Base-by-base conservation (phyloP, 2,113 vertebrate species). In the Tyrannus savana region DNA sequence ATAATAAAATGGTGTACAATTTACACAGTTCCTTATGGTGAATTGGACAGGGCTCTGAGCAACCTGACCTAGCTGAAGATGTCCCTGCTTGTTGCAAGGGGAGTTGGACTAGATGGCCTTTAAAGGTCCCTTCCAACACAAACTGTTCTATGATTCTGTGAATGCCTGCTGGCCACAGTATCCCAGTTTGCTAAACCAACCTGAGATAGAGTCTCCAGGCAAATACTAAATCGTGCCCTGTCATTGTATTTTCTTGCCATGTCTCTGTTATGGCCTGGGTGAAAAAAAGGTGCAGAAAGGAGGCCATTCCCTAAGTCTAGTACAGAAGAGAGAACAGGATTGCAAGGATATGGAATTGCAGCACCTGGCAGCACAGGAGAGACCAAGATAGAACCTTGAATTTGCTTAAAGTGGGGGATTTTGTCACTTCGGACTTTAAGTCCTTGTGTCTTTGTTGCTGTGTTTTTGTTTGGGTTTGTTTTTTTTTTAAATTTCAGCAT, bases 181-280 rank as follows among this genome's bases (percentile, higher is more conserved):
- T 50, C 30, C 49, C 53, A 46, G 6, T n/a, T n/a, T 41, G 74
- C 30, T 73, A 7, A 84, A 53, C 21, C 19, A 8, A 88, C 30
- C 49, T 7, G 46, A 60, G 50, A 7, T 10, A 3, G 12, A 21
- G 23, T 31, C 23, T 31, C 41, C 14, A 31, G 9, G 24, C 22
- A n/a, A n/a, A 42, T 13, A 19, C 50, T 31, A n/a, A 46, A 3
- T 47, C 0, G 0, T 50, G 35, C 39, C 22, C 28, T 59, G 28
- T 50, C 19, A 2, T 0, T 9, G 25, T 41, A 5, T 69, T 82
- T 74, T 37, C 9, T 55, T 52, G 50, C 35, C 75, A 50, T 81
- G 55, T 60, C 15, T 86, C 1, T 64, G 0, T 83, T 60, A 25
- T 5, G 1, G 7, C 24, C 49, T 80, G 19, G 50, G 2, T 14